Percentiles rank a stretch among this genome's conserved stretches.
These are phyloP conservation scores for Apodemia zela DNA, from an alignment of 2,888 invertebrate species.

Conservation along the genomic window DNA sequence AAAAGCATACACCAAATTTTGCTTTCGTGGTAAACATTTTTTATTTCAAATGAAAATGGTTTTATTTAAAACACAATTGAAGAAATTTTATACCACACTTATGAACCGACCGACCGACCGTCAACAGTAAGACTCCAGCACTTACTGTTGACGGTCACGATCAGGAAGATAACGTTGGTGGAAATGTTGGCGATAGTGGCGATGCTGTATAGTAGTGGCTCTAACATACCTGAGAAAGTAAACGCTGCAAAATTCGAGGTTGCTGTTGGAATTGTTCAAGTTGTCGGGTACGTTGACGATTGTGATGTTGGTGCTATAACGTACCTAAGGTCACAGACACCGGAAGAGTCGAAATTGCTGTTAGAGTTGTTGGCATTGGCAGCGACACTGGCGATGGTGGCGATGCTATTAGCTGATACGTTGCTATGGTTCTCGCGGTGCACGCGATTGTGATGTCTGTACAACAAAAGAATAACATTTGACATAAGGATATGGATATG, in stretches of 20 bases:
- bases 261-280: constrained; percentile 55
- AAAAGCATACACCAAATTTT: too few species aligned
- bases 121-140: too few species aligned
- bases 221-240: constrained; percentile 67
- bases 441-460: constrained; percentile 86
- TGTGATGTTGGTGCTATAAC: constrained; percentile 49
- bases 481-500: too few species aligned
- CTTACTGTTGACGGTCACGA: too few species aligned
- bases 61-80: too few species aligned
- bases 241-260: constrained; percentile 71
- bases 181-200: too few species aligned
- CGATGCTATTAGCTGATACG: constrained; percentile 76
- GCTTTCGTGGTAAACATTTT: too few species aligned
- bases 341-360: constrained; percentile 67
- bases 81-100: too few species aligned
- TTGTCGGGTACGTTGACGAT: constrained; percentile 67
- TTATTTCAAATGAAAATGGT: too few species aligned
- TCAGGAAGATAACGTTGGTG: too few species aligned
- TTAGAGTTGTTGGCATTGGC: constrained; percentile 64
- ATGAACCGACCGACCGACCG: too few species aligned
- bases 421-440: constrained; percentile 83
- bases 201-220: too few species aligned
- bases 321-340: constrained; percentile 75
- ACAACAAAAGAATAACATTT: background rate
- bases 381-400: constrained; percentile 71